phyloP scores from a whole-genome alignment of 2,888 invertebrate genomes.

The Melipona bicolor region DNA sequence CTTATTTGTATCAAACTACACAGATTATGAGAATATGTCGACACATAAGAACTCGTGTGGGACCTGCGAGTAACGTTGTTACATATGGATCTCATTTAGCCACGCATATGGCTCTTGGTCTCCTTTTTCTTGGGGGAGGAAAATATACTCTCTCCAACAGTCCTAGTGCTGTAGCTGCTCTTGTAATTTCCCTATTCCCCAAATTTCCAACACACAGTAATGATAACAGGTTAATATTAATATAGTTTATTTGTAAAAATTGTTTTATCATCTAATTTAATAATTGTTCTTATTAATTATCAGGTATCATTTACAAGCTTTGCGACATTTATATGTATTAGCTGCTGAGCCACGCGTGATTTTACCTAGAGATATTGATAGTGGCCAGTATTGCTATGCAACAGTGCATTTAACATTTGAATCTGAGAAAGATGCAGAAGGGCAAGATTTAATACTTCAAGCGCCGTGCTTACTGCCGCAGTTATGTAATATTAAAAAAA shows the following conservation, averaged over 20 bases:
- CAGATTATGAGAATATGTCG: slow-evolving; percentile 92
- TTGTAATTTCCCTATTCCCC: slow-evolving; percentile 97
- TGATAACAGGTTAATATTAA: slow-evolving; percentile 92
- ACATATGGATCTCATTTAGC: slow-evolving; percentile 97
- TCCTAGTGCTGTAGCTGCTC: slow-evolving; percentile 93
- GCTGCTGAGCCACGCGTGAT: slow-evolving; percentile 96
- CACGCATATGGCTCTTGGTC: slow-evolving; percentile 96
- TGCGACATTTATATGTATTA: slow-evolving; percentile 97
- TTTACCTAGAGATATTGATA: slow-evolving; percentile 93
- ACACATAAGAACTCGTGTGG: slow-evolving; percentile 92
- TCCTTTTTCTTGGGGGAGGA: slow-evolving; percentile 97
- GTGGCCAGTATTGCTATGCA: slow-evolving; percentile 92
- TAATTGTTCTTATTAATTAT: slow-evolving; percentile 23
- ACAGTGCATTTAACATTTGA: slow-evolving; percentile 86
- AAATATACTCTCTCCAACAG: slow-evolving; percentile 93
- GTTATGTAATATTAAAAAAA: slow-evolving; percentile 89
- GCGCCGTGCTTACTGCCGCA: slow-evolving; percentile 96
- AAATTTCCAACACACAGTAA: slow-evolving; percentile 98
- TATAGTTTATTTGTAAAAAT: not conserved
- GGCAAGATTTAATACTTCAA: slow-evolving; percentile 87
- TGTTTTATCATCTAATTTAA: not conserved
- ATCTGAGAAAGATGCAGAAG: slow-evolving; percentile 84
- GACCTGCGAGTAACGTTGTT: slow-evolving; percentile 88
- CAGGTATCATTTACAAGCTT: slow-evolving; percentile 98
- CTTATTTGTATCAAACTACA: slow-evolving; percentile 4